phyloP scores from a whole-genome alignment of 2,797 vertebrate genomes.

The Lepus townsendii region DNA sequence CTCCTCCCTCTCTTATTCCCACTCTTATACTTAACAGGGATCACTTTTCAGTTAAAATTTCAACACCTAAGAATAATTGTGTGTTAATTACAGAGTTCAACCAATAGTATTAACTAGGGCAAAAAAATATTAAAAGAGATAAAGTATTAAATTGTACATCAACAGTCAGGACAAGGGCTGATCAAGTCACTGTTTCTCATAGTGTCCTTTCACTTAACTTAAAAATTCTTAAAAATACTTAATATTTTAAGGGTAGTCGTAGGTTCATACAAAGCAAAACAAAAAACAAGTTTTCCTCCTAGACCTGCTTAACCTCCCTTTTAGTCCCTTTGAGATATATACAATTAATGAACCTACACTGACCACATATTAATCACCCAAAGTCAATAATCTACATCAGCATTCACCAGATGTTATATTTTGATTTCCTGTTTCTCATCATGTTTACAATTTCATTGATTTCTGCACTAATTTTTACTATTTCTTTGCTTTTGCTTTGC shows the following conservation, averaged over 20 bases:
- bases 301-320: background rate
- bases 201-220: background rate
- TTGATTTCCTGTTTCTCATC: background rate
- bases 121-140: too few relatives aligned
- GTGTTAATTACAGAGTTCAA: too few relatives aligned
- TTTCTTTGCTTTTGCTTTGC: background rate
- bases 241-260: background rate
- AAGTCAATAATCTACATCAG: background rate
- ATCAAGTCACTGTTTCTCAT: too few relatives aligned
- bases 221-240: background rate
- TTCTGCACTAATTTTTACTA: background rate
- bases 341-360: background rate
- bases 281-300: background rate
- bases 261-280: background rate
- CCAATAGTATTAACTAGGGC: too few relatives aligned
- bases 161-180: too few relatives aligned
- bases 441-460: background rate
- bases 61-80: too few relatives aligned
- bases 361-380: background rate
- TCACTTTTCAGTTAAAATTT: too few relatives aligned
- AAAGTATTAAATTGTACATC: too few relatives aligned
- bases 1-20: too few relatives aligned
- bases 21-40: too few relatives aligned
- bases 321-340: too few relatives aligned
- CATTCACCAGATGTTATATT: background rate